A percentile compares a stretch with the other conserved stretches of the same genome.
These are phyloP conservation scores for Alfaro cultratus DNA, from an alignment of 2,797 vertebrate genomes.

Conservation along the genomic window DNA sequence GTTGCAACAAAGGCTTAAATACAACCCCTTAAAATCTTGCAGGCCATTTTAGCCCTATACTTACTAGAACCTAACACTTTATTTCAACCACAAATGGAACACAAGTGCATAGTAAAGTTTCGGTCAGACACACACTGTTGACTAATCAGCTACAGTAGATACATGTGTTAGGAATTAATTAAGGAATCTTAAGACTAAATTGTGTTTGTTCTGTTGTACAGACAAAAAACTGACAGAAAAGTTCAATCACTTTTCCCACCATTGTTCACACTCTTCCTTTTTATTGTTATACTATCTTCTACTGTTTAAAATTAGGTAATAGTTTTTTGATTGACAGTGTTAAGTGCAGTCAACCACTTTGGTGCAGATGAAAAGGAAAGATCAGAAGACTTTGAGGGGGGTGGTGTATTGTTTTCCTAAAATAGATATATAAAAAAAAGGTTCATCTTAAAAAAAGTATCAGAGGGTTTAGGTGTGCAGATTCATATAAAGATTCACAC, in stretches of 20 bases:
- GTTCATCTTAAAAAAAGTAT: background rate
- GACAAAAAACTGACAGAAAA: background rate
- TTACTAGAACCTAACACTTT: constrained; percentile 52
- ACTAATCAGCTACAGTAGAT: background rate
- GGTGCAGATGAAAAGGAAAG: background rate
- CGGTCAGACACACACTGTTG: background rate
- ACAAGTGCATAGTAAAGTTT: background rate
- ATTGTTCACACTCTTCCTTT: background rate
- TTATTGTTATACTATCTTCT: background rate
- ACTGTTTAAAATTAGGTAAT: background rate
- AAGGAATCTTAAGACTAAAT: background rate
- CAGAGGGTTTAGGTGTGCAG: background rate
- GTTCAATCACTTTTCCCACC: background rate
- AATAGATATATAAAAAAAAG: background rate
- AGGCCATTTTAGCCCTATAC: constrained; percentile 54
- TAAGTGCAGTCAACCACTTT: background rate
- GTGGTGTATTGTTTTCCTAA: background rate
- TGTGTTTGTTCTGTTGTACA: background rate
- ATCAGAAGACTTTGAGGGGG: background rate
- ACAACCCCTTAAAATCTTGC: constrained; percentile 52
- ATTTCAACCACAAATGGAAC: constrained; percentile 17
- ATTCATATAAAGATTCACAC: background rate
- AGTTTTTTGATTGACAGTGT: background rate
- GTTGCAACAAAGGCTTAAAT: constrained; percentile 13
- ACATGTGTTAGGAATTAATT: background rate